Conservation (phyloP, 1,140 invertebrate genomes). For the Formica exsecta region DNA sequence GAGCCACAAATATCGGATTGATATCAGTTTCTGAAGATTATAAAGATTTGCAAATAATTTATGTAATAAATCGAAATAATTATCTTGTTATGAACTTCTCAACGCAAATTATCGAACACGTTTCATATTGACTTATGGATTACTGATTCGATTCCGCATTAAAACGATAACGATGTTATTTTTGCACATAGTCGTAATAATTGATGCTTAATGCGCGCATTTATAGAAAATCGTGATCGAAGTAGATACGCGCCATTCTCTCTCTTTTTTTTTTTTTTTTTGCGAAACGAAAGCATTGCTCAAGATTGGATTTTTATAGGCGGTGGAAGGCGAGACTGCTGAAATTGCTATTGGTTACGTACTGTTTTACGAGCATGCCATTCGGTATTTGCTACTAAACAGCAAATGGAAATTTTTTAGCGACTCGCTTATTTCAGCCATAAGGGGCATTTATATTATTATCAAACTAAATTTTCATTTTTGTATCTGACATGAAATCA, state of each 20-base stretch:
- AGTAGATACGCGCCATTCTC: neutral
- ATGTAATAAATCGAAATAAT: conserved; percentile 4
- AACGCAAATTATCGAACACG: neutral
- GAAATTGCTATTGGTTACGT: conserved; percentile 67
- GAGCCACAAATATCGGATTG: neutral
- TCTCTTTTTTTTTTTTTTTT: neutral
- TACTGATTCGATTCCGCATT: conserved; percentile 24
- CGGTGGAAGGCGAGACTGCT: neutral
- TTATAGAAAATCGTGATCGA: conserved; percentile 52
- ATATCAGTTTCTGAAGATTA: neutral
- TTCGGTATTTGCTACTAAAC: conserved; percentile 63
- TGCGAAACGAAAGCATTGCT: conserved; percentile 22
- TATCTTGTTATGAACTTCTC: neutral
- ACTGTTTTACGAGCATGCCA: conserved; percentile 62
- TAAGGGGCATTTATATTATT: conserved; percentile 44
- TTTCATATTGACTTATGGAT: conserved; percentile 9
- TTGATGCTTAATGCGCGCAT: conserved; percentile 30
- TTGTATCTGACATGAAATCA: conserved; percentile 1
- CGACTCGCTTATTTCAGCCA: conserved; percentile 37
- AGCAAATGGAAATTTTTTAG: conserved; percentile 65
- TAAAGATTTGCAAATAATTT: neutral
- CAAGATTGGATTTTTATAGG: conserved; percentile 54
- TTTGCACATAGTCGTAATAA: neutral
- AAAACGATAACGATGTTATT: conserved; percentile 18
- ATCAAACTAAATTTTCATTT: conserved; percentile 38